Evolutionary conservation across 2,888 invertebrate species (phyloP), one percentile per base, ranked within the genome.

Genomic region (Colostygia pectinataria): DNA sequence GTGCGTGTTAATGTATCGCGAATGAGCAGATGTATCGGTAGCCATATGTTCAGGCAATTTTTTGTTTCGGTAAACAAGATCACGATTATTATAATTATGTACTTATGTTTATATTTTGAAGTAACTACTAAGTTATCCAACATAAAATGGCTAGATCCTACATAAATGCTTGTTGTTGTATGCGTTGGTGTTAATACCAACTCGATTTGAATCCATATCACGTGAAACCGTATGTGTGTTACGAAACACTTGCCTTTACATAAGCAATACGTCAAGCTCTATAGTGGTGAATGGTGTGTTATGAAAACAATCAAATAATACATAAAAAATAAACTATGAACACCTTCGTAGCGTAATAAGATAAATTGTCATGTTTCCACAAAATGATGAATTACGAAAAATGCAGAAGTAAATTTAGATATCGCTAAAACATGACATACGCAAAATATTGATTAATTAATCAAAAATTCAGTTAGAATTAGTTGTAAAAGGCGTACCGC

Each of bases 21-120:
- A 77, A 68, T 72, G 63, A 68, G 67, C 80, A 77, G 70, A 80
- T 80, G 77, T 77, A 65, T 63, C 61, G 48, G 55, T 68, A 64
- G 62, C 77, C 78, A 81, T 72, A 79, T 81, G 80, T 75, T 71
- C 62, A 63, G 63, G 58, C 68, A 70, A 45, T 15, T n/a, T n/a
- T n/a, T n/a, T 31, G 37, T 18, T 4, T 31, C 24, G 29, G 23
- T 29, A 74, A 72, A 69, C 71, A 71, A 71, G 25, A 32, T 25
- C 37, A 27, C 9, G 25, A 27, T 25, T 8, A 2, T 5, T 4
- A 9, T 23, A 25, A 1, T 2, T 33, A 29, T 7, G 33, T 18
- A 1, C 1, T 10, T 28, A 10, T 23, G 8, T 23, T 23, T 23
- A 31, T 24, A 14, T 31, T 13, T 23, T 23, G 5, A 39, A 13